Base-by-base conservation (phyloP, 2,888 invertebrate genomes). In the Pachycephus smyrnensis region DNA sequence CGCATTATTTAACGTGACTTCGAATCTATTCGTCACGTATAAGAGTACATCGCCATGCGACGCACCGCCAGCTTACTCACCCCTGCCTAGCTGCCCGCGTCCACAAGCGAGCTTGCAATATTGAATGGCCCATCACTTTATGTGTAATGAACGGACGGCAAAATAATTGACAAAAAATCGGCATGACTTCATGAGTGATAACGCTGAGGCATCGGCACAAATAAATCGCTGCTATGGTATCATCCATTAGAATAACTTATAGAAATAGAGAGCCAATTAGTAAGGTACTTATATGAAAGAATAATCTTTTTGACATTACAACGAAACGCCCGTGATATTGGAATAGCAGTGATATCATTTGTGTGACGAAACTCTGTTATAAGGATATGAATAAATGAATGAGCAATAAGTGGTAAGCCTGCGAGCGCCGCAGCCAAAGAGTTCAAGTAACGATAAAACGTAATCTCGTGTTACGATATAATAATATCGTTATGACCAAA, bases 341-440 rank as follows among this genome's bases (percentile, higher is more conserved):
- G 23, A 23, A 55, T 1, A 23, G 55, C 55, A 55, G 55, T 55
- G 55, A 55, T 23, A 23, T 23, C 55, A 6, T 55, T 55, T 55
- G 55, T 55, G 55, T 9, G 9, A 23, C 9, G 2, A 23, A 23
- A 55, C 55, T 40, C 40, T 55, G 23, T 55, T 55, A 55, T 1
- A 82, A 81, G 77, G 31, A 79, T 81, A 86, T 88, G 88, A 87
- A 85, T 84, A 83, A 84, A 81, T 85, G 86, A 89, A 89, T 87
- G 90, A 90, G 90, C 90, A 90, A 91, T 88, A 87, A 90, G 91
- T 89, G 91, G 90, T 90, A 89, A 91, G 91, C 90, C 88, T 89
- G 90, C 90, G 90, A 91, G 90, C 90, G 91, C 85, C 90, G 90
- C 89, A 88, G 88, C 89, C 86, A 88, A 89, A 88, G 80, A 84